Conservation (phyloP, 1,140 invertebrate species). For the Metopolophium dirhodum region DNA sequence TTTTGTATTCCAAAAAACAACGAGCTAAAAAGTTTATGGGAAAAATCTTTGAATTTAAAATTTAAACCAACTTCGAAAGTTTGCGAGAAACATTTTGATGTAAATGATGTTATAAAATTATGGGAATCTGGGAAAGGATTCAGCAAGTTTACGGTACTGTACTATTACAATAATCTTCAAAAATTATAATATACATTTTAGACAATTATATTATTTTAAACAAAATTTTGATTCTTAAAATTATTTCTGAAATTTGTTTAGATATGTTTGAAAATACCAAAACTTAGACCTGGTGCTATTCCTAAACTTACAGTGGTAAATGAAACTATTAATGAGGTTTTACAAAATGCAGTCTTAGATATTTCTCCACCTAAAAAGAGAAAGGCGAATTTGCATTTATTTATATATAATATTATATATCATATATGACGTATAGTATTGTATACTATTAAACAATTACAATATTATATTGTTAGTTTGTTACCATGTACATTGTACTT, state of each 20-base stretch:
- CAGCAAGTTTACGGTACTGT: not conserved
- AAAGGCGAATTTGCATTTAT: not conserved
- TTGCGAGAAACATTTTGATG: not conserved
- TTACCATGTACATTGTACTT: too few relatives aligned
- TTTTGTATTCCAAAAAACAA: not conserved
- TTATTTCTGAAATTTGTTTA: not conserved
- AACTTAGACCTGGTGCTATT: not conserved
- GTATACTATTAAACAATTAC: too few relatives aligned
- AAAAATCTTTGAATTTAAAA: not conserved
- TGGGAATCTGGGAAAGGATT: not conserved
- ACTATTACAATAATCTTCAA: not conserved
- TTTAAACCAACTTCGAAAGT: not conserved
- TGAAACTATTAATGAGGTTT: not conserved
- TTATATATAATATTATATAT: not conserved
- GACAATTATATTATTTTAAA: not conserved
- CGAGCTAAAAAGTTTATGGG: not conserved
- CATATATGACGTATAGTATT: too few relatives aligned
- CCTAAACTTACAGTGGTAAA: not conserved
- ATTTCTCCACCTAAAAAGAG: not conserved
- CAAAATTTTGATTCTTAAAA: not conserved
- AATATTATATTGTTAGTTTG: too few relatives aligned
- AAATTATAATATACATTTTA: not conserved
- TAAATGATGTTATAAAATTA: not conserved
- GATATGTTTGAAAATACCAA: constrained; percentile 10
- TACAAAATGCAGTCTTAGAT: not conserved